Base-by-base conservation (phyloP, 2,797 vertebrate genomes). In the Philypnodon macrostomus region DNA sequence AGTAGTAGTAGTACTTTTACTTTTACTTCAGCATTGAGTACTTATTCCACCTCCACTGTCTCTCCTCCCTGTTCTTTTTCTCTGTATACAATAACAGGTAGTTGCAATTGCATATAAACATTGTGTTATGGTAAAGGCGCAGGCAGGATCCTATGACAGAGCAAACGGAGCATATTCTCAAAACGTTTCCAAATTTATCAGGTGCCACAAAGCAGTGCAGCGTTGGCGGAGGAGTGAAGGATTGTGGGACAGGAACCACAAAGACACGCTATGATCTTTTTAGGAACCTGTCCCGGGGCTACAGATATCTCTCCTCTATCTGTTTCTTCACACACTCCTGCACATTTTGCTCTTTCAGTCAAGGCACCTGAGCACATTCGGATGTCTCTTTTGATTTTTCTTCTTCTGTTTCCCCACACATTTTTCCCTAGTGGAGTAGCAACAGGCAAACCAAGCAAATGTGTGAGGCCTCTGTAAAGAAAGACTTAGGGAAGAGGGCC, bases 381-480 rank as follows among this genome's bases (percentile, higher is more conserved):
- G 38, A 71, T 66, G 77, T 79, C 77, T 72, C 33, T 64, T 53
- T 72, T 61, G 59, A 78, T 83, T 76, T 77, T 47, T 80, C 77
- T 68, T 46, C 33, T 51, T 49, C 41, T 61, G 61, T 75, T 67
- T 36, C 40, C 8, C 26, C 0, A n/a, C n/a, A n/a, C n/a, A n/a
- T n/a, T n/a, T n/a, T n/a, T n/a, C n/a, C n/a, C n/a, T n/a, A n/a
- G n/a, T n/a, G n/a, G n/a, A n/a, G n/a, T n/a, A n/a, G n/a, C n/a
- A n/a, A n/a, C n/a, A n/a, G n/a, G n/a, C n/a, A n/a, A n/a, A n/a
- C n/a, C n/a, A n/a, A n/a, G n/a, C n/a, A n/a, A n/a, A n/a, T n/a
- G n/a, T n/a, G n/a, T n/a, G n/a, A n/a, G n/a, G n/a, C n/a, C n/a
- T n/a, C n/a, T n/a, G n/a, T n/a, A n/a, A n/a, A n/a, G n/a, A n/a